Conservation (phyloP, 1,140 invertebrate genomes). For the Asbolus verrucosus region DNA sequence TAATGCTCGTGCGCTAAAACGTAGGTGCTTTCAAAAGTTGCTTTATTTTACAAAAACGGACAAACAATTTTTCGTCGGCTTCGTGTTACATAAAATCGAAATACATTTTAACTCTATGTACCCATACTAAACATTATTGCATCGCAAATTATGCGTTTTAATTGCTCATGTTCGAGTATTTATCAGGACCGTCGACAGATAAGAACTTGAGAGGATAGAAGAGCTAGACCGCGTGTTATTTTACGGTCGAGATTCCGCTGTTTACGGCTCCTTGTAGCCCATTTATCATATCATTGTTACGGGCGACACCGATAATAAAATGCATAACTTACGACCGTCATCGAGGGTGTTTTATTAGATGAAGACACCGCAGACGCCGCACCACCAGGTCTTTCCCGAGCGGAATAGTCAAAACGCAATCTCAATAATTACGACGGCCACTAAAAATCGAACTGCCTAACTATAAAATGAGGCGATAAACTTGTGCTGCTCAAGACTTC, state of each 20-base stretch:
- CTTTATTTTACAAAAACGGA: no score
- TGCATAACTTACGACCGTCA: slow-evolving; percentile 43
- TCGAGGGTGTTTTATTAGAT: slow-evolving; percentile 44
- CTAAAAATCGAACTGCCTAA: slow-evolving; percentile 25
- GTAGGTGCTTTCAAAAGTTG: no score
- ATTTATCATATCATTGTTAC: slow-evolving; percentile 46
- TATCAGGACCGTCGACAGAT: slow-evolving; percentile 45
- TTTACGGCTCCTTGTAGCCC: slow-evolving; percentile 45
- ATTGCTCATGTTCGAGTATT: slow-evolving; percentile 40
- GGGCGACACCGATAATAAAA: slow-evolving; percentile 45
- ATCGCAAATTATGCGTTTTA: slow-evolving; percentile 41
- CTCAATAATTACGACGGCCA: slow-evolving; percentile 12
- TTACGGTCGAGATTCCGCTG: slow-evolving; percentile 43
- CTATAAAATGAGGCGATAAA: slow-evolving; percentile 36
- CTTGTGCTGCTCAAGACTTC: slow-evolving; percentile 12
- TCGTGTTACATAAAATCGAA: no score
- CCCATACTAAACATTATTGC: no score
- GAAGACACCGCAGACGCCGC: slow-evolving; percentile 13
- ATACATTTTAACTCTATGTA: no score
- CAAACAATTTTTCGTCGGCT: no score
- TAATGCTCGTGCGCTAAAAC: no score
- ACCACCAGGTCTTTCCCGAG: not conserved
- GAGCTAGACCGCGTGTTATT: slow-evolving; percentile 26
- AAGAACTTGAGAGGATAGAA: slow-evolving; percentile 39
- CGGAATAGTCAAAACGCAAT: slow-evolving; percentile 20